Evolutionary conservation across 92 coral and sea anemone species (phyloP).

Genomic region (Muricea muricata): DNA sequence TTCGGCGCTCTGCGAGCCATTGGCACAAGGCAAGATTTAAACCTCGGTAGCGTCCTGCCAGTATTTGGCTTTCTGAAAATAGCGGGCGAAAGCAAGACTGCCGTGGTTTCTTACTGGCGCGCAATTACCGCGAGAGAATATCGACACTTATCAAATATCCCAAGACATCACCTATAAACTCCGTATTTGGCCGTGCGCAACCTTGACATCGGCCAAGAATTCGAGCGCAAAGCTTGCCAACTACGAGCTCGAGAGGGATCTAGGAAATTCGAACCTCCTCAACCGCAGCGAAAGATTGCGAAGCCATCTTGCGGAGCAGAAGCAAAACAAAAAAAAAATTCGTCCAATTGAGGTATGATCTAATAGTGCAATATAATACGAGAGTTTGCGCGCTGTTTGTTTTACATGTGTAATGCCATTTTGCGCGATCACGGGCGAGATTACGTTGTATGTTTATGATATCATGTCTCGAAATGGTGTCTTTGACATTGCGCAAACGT

Average conservation of each 20-base stretch:
- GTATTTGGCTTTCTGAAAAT: neutral
- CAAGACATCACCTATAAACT: neutral
- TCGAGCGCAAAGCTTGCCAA: neutral
- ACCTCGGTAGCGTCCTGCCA: neutral
- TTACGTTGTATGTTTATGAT: neutral
- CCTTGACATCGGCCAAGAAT: neutral
- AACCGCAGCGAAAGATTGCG: neutral
- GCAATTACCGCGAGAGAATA: too few relatives aligned
- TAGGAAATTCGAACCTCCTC: neutral
- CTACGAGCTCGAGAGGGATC: neutral
- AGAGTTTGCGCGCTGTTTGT: neutral
- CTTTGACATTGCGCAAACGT: too few relatives aligned
- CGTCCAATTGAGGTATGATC: neutral
- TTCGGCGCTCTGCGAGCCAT: neutral
- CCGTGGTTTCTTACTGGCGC: neutral
- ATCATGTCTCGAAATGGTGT: neutral
- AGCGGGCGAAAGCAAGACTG: neutral
- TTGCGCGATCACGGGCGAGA: neutral
- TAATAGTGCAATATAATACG: neutral
- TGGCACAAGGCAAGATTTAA: neutral
- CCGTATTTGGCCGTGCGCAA: slow-evolving; percentile 1
- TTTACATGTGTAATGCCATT: neutral
- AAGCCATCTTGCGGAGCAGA: too few relatives aligned
- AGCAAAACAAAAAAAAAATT: too few relatives aligned
- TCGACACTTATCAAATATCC: neutral